Base-by-base conservation (phyloP, 2,113 vertebrate genomes). In the Syngnathoides biaculeatus region DNA sequence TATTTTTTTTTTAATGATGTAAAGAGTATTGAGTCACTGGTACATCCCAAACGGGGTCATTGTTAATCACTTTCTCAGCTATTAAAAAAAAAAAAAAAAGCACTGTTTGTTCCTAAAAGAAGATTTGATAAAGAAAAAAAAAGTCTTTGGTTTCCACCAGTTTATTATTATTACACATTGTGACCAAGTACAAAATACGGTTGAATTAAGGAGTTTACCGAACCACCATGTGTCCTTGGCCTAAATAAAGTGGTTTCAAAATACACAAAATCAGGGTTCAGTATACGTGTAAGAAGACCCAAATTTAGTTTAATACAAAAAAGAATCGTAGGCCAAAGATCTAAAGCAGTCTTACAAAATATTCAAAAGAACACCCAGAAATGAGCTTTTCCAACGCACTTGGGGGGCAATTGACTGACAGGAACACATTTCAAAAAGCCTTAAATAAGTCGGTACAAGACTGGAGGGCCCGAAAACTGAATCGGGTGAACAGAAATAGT, bases 121-220 rank as follows among this genome's bases (percentile, higher is more conserved):
- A 11, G 45, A 78, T 87, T 81, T 80, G 65, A 85, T 85, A 71
- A 83, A 69, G 20, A 86, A 85, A 74, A 80, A 83, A 26, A 26
- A 56, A 52, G 69, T 50, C 0, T 74, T 75, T 79, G 80, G 83
- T 81, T 85, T 86, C 88, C 88, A 91, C 86, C 89, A 84, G 73
- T 92, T 93, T 92, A 92, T 91, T 63, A 56, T 57, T 65, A 15
- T 65, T 92, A 88, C 88, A 92, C 87, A 71, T 89, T 87, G 86
- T 90, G 81, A 90, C 89, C 84, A 91, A 86, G 88, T 93, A 93
- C 92, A 92, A 93, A 93, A 93, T 92, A 92, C 90, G 90, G 77
- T 79, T 77, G 68, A 90, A 86, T 86, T 90, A 91, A 87, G 88
- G 87, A 83, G 83, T 90, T 90, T 88, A 83, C 90, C 90, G 87